Evolutionary conservation across 2,113 vertebrate species (phyloP).

Genomic region (Mastomys coucha): DNA sequence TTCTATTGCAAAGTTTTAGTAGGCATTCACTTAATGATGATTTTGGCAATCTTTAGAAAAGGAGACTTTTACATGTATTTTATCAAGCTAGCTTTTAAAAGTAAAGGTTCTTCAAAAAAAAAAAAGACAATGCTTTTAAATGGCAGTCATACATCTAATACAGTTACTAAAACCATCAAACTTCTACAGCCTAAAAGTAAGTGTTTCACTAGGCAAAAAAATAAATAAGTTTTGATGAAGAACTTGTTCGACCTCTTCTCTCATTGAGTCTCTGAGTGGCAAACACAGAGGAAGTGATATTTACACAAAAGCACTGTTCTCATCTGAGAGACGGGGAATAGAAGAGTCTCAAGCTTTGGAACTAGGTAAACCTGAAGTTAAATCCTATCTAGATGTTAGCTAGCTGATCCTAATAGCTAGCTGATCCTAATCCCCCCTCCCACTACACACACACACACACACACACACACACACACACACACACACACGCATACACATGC

Average conservation of each 20-base stretch:
- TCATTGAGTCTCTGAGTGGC: neutral
- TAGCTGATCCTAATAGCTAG: neutral
- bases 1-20: constrained; percentile 5
- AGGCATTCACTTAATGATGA: neutral
- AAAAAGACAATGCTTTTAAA: constrained; percentile 27
- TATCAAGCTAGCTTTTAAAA: constrained; percentile 24
- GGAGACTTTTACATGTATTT: neutral
- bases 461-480: neutral
- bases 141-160: neutral
- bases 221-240: neutral
- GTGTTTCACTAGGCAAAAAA: neutral
- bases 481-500: too few species aligned
- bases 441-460: neutral
- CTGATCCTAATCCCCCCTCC: neutral
- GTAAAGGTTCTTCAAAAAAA: constrained; percentile 1
- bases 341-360: neutral
- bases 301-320: neutral
- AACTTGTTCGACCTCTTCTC: neutral
- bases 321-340: neutral
- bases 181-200: constrained; percentile 26
- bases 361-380: neutral
- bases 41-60: neutral
- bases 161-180: neutral
- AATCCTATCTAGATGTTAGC: neutral
- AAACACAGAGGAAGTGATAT: neutral